phyloP scores from a whole-genome alignment of 2,888 invertebrate genomes.

The Eristalis tenax region DNA sequence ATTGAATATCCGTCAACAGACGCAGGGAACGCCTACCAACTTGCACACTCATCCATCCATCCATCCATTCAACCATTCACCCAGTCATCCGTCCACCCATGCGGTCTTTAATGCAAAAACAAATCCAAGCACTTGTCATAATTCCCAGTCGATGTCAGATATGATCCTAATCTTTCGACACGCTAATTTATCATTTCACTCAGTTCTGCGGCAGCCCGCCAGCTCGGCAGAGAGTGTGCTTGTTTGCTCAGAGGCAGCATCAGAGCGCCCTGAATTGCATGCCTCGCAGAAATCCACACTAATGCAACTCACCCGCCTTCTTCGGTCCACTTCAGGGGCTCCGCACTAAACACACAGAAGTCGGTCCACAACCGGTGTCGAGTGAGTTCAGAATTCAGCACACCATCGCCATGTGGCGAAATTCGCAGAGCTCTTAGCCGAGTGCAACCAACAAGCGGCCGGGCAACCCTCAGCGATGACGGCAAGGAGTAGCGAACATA shows the following conservation, averaged over 20 bases:
- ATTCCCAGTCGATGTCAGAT: constrained; percentile 65
- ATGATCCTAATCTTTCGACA: constrained; percentile 68
- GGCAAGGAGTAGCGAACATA: neutral
- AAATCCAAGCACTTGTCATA: constrained; percentile 70
- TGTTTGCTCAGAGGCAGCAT: constrained; percentile 50
- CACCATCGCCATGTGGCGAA: constrained; percentile 61
- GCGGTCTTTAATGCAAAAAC: constrained; percentile 67
- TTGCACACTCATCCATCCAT: constrained; percentile 47
- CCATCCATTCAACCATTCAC: neutral
- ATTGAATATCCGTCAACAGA: constrained; percentile 46
- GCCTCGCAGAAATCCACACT: neutral
- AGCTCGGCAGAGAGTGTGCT: neutral
- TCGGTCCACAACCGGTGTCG: constrained; percentile 67
- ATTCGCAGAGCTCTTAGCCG: constrained; percentile 66
- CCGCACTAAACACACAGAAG: constrained; percentile 67
- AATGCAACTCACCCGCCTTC: neutral
- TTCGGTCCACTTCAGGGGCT: constrained; percentile 53
- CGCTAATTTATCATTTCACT: constrained; percentile 68
- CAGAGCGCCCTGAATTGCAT: constrained; percentile 8
- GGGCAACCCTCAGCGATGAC: constrained; percentile 6
- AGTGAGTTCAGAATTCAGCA: constrained; percentile 33
- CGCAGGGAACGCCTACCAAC: constrained; percentile 19
- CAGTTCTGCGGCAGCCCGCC: neutral
- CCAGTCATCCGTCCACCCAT: constrained; percentile 17
- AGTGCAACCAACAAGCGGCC: constrained; percentile 58